Conservation (phyloP, 2,113 vertebrate genomes). For the Hydrochoerus hydrochaeris region DNA sequence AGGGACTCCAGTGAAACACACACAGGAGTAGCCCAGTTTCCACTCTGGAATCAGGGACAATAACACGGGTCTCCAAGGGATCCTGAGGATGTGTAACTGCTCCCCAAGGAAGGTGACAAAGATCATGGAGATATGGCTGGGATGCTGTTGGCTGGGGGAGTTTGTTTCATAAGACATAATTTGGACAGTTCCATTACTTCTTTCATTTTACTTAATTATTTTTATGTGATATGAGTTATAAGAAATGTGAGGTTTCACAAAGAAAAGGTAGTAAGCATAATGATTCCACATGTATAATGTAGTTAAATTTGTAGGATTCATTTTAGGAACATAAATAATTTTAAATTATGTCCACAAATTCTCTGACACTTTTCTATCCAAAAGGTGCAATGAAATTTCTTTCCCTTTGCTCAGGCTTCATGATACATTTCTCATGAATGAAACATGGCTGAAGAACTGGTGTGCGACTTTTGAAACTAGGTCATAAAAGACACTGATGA, state of each 20-base stretch:
- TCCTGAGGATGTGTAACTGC: background rate
- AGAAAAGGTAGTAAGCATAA: slow-evolving; percentile 1
- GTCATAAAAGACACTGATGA: background rate
- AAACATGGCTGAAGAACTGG: background rate
- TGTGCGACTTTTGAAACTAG: background rate
- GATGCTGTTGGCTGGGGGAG: no score
- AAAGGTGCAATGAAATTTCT: background rate
- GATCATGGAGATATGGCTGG: background rate
- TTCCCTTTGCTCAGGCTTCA: background rate
- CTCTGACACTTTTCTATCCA: background rate
- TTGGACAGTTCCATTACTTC: background rate
- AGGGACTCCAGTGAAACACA: background rate
- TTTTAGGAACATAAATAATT: background rate
- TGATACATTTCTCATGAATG: background rate
- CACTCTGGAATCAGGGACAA: background rate
- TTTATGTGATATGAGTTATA: slow-evolving; percentile 12
- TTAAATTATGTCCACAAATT: background rate
- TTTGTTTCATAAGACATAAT: background rate
- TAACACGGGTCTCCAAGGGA: background rate
- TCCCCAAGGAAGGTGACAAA: background rate
- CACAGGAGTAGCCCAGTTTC: no score
- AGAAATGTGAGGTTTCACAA: background rate
- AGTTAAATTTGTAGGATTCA: background rate
- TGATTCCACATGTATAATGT: background rate
- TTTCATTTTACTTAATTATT: slow-evolving; percentile 3